Evolutionary conservation across 2,797 vertebrate genomes (phyloP).

Genomic region (Oceanodroma leucorhoa): DNA sequence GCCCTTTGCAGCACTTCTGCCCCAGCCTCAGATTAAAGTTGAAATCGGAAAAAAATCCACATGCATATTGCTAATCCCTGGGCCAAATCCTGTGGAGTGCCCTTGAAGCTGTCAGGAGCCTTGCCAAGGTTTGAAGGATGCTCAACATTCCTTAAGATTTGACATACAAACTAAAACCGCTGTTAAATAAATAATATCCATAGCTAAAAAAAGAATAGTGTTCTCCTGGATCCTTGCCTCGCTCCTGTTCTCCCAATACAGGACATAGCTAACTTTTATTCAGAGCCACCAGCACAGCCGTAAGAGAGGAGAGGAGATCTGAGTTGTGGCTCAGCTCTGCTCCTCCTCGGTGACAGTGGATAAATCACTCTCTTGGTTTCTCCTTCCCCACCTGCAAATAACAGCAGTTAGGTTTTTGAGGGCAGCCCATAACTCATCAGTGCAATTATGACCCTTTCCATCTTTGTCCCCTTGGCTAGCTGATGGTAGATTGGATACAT

Average conservation of each 20-base stretch:
- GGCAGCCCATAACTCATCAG: not conserved
- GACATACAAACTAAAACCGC: not conserved
- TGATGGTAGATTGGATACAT: not conserved
- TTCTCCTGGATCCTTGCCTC: not conserved
- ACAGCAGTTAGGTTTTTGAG: not conserved
- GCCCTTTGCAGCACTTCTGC: not conserved
- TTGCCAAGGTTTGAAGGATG: not conserved
- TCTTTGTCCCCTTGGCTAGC: not conserved
- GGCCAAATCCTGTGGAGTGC: not conserved
- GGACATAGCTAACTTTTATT: not conserved
- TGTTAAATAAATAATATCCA: not conserved
- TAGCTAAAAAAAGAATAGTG: not conserved
- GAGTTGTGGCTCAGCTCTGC: not conserved
- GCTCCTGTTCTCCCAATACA: not conserved
- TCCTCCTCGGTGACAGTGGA: not conserved
- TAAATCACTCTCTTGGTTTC: not conserved
- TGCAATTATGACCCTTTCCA: not conserved
- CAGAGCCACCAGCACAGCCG: rapidly evolving
- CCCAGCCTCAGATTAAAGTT: not conserved
- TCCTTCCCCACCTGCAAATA: not conserved
- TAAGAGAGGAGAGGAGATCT: not conserved
- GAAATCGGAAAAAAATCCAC: not conserved
- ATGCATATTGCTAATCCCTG: not conserved
- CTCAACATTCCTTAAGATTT: not conserved
- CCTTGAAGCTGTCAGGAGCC: not conserved